Evolutionary conservation across 1,140 invertebrate species (phyloP).

Genomic region (Olivierus martensii): DNA sequence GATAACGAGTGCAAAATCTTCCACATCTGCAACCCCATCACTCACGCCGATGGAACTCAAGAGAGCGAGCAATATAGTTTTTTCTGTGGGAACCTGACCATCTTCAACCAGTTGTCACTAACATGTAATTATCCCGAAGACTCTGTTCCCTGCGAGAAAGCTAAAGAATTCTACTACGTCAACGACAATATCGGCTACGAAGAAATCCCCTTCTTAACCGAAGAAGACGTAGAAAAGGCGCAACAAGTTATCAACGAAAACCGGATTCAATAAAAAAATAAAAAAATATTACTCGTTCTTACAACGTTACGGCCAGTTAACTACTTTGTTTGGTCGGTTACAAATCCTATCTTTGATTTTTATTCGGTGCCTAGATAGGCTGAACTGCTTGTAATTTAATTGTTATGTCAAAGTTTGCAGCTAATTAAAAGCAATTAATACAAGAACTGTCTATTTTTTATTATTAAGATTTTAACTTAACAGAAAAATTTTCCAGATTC

Average conservation of each 20-base stretch:
- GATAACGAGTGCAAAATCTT: constrained; percentile 77
- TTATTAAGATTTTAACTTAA: too few relatives aligned
- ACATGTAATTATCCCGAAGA: constrained; percentile 26
- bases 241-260: background rate
- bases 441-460: too few relatives aligned
- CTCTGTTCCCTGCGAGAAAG: constrained; percentile 32
- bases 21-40: constrained; percentile 62
- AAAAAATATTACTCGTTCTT: too few relatives aligned
- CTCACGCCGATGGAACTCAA: constrained; percentile 22
- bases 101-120: constrained; percentile 23
- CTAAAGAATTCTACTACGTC: constrained; percentile 24
- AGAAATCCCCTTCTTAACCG: background rate
- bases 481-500: too few relatives aligned
- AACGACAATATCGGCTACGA: constrained; percentile 1
- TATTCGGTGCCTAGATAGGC: too few relatives aligned
- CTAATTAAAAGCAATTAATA: too few relatives aligned
- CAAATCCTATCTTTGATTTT: too few relatives aligned
- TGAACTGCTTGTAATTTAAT: too few relatives aligned
- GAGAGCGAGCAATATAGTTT: constrained; percentile 19
- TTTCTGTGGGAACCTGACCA: constrained; percentile 17
- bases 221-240: background rate
- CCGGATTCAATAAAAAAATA: too few relatives aligned
- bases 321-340: too few relatives aligned
- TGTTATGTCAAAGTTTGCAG: too few relatives aligned
- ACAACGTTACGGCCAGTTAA: too few relatives aligned